phyloP scores from a whole-genome alignment of 1,140 invertebrate genomes.

The Eriosoma lanigerum region DNA sequence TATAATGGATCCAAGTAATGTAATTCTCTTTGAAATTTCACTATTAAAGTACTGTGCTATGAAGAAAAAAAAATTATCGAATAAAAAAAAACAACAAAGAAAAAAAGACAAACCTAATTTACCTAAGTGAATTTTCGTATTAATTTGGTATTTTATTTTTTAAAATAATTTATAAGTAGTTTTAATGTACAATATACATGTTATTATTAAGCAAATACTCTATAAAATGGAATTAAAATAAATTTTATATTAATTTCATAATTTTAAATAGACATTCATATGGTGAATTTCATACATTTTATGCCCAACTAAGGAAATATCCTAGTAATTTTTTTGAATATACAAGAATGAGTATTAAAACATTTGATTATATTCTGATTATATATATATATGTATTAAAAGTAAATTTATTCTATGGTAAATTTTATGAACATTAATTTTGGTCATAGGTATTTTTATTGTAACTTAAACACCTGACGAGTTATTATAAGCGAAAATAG shows the following conservation, averaged over 20 bases:
- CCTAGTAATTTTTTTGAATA: background rate
- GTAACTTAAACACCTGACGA: too few species aligned
- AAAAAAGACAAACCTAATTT: background rate
- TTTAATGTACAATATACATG: background rate
- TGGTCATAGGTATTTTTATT: too few species aligned
- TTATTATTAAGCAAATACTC: constrained; percentile 1
- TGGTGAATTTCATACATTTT: constrained; percentile 7
- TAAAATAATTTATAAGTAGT: background rate
- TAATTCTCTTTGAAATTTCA: background rate
- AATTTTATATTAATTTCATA: background rate
- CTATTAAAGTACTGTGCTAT: background rate
- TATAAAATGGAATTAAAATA: background rate
- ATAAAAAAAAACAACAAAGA: background rate
- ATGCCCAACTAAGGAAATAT: background rate
- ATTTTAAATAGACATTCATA: constrained; percentile 8
- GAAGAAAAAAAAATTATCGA: background rate
- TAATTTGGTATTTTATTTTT: too few species aligned
- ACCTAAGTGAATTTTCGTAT: too few species aligned
- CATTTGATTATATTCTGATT: constrained; percentile 9
- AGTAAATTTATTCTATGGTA: too few species aligned
- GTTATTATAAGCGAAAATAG: too few species aligned
- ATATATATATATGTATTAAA: too few species aligned
- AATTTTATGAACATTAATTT: too few species aligned
- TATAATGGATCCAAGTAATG: constrained; percentile 2
- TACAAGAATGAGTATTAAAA: constrained; percentile 12